A percentile compares a stretch with the other conserved stretches of the same genome.
phyloP scores from a whole-genome alignment of 2,888 invertebrate genomes.

The Agonopterix alstromeriana region DNA sequence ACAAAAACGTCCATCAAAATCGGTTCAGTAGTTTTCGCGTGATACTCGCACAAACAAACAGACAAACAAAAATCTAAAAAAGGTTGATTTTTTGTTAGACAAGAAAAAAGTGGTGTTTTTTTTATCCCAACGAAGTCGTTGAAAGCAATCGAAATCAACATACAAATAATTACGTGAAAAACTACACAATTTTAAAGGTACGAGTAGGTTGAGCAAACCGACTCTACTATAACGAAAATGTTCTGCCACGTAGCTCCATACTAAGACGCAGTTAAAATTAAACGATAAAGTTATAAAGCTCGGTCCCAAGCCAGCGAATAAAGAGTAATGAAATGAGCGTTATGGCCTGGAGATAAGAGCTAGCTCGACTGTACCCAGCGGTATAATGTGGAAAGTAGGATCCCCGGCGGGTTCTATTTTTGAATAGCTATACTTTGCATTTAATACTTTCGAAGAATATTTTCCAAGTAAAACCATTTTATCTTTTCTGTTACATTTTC shows the following conservation, averaged over 20 bases:
- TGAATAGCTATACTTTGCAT: conserved; percentile 5
- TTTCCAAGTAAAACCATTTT: no score
- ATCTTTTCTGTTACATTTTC: no score
- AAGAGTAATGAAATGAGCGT: conserved; percentile 35
- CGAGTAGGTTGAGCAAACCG: not conserved
- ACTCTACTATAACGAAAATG: conserved; percentile 11
- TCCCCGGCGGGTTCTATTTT: conserved; percentile 4
- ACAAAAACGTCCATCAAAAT: no score
- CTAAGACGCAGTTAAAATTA: conserved; percentile 8
- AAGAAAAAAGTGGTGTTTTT: no score
- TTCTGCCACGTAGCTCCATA: not conserved
- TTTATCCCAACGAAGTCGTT: no score
- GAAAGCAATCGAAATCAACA: no score
- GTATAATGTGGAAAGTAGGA: conserved; percentile 2
- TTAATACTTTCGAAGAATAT: not conserved
- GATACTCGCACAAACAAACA: no score
- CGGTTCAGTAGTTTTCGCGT: no score
- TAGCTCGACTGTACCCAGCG: conserved; percentile 6
- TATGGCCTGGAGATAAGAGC: conserved; percentile 25
- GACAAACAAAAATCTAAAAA: no score
- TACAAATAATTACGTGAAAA: no score
- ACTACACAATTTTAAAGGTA: no score
- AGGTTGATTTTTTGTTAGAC: no score
- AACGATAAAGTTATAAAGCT: conserved; percentile 14
- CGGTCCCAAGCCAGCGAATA: conserved; percentile 8